Evolutionary conservation across 2,888 invertebrate species (phyloP).

Genomic region (Ochlodes sylvanus): DNA sequence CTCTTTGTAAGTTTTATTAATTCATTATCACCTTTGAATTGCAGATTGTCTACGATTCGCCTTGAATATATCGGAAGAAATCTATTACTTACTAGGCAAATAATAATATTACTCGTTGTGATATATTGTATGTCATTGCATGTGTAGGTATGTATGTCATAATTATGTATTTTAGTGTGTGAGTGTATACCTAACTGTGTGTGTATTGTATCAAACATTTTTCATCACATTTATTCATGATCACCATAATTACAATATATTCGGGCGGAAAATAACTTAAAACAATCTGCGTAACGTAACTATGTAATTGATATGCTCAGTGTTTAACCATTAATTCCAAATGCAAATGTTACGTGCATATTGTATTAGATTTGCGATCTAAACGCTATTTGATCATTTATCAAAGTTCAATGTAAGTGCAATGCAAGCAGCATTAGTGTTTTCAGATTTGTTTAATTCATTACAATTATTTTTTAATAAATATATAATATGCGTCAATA

Average conservation of each 20-base stretch:
- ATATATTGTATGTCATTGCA: too few relatives aligned
- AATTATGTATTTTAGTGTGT: too few relatives aligned
- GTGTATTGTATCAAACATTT: too few relatives aligned
- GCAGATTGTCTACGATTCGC: background rate
- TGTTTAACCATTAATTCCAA: constrained; percentile 1
- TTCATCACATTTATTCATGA: too few relatives aligned
- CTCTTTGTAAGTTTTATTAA: background rate
- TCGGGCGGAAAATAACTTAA: constrained; percentile 8
- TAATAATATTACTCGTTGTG: too few relatives aligned
- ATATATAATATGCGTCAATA: too few relatives aligned
- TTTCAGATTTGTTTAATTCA: background rate
- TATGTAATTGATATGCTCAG: constrained; percentile 5
- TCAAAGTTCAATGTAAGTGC: background rate
- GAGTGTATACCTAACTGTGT: too few relatives aligned
- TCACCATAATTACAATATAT: too few relatives aligned
- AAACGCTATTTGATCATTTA: background rate
- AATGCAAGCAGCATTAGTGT: background rate
- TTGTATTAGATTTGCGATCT: constrained; percentile 7
- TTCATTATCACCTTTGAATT: constrained; percentile 9
- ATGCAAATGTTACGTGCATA: constrained; percentile 14
- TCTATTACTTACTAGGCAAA: constrained; percentile 4
- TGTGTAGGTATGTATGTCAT: too few relatives aligned
- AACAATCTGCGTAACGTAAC: constrained; percentile 36
- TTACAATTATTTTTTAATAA: too few relatives aligned
- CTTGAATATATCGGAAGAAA: constrained; percentile 11